Conservation (phyloP, 2,888 invertebrate species). For the Ptychoptera contaminata region DNA sequence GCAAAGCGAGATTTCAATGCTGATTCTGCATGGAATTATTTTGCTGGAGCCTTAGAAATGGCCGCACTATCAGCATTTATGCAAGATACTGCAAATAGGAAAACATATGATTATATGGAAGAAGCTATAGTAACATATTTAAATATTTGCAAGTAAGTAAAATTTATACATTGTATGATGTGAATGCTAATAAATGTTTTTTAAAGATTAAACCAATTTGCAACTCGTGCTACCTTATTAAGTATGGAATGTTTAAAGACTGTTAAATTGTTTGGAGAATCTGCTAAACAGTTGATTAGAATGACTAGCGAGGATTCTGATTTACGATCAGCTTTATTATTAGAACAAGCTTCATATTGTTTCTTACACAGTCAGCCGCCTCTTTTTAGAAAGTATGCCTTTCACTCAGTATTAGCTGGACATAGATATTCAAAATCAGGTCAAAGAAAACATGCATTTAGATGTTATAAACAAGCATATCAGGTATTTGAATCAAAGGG, state of each 20-base stretch:
- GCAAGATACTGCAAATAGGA: constrained; percentile 60
- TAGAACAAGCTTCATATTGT: constrained; percentile 92
- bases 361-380: constrained; percentile 49
- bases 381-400: constrained; percentile 85
- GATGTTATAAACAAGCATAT: constrained; percentile 84
- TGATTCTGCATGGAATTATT: constrained; percentile 94
- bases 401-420: constrained; percentile 92
- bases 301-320: constrained; percentile 98
- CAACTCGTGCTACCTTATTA: constrained; percentile 78
- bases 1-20: constrained; percentile 95
- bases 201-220: constrained; percentile 73
- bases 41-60: constrained; percentile 94
- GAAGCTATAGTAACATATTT: constrained; percentile 85
- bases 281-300: constrained; percentile 86
- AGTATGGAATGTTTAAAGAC: constrained; percentile 76
- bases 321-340: constrained; percentile 75
- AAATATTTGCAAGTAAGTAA: constrained; percentile 65
- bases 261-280: constrained; percentile 67
- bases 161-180: neutral
- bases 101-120: constrained; percentile 83
- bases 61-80: constrained; percentile 84
- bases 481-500: constrained; percentile 54
- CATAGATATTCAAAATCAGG: constrained; percentile 89
- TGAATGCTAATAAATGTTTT: neutral
- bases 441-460: constrained; percentile 78